Conservation (phyloP, 2,888 invertebrate species). For the Hoplodrina ambigua region DNA sequence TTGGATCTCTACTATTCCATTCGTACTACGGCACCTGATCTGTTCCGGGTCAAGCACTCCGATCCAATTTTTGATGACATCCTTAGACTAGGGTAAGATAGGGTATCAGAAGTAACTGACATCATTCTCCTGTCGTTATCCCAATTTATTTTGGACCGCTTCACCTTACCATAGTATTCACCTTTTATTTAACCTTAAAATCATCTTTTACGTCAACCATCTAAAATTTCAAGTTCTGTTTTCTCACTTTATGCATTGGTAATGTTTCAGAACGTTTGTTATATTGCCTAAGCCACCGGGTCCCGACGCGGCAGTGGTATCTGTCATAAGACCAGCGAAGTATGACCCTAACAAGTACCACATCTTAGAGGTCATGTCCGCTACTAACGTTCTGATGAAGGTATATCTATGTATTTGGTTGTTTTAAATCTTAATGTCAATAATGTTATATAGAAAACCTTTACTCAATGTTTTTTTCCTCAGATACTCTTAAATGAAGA, state of each 20-base stretch:
- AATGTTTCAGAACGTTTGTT: conserved; percentile 66
- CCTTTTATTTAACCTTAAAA: not conserved
- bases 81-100: conserved; percentile 71
- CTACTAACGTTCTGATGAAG: conserved; percentile 70
- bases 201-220: not conserved
- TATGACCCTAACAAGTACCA: conserved; percentile 83
- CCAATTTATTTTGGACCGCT: not conserved
- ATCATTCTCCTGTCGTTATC: not conserved
- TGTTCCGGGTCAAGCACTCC: conserved; percentile 74
- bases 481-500: conserved; percentile 87
- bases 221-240: not conserved
- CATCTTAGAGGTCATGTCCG: conserved; percentile 75
- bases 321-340: conserved; percentile 87
- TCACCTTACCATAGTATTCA: not conserved
- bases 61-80: conserved; percentile 75
- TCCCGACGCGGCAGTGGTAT: conserved; percentile 82
- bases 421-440: not conserved
- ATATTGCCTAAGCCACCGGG: conserved; percentile 75
- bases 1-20: conserved; percentile 91
- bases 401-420: conserved; percentile 56
- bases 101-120: not conserved
- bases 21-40: conserved; percentile 87
- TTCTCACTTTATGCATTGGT: not conserved
- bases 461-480: conserved; percentile 36
- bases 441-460: not conserved